phyloP scores from a whole-genome alignment of 2,797 vertebrate species.

The Hoplostethus mediterraneus region DNA sequence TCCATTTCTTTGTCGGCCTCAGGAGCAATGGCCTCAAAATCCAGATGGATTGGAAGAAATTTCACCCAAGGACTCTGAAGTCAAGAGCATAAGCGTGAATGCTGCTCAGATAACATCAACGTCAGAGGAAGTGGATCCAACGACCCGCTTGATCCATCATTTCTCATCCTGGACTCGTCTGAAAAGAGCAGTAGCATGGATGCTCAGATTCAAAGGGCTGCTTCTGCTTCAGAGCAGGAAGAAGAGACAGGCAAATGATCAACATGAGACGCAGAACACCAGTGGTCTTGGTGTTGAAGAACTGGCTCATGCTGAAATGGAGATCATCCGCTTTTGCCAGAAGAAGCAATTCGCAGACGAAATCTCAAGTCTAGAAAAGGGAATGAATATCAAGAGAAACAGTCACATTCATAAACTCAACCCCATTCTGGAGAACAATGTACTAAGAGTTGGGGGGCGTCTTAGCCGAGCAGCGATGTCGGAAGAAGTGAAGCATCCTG shows the following conservation, averaged over 20 bases:
- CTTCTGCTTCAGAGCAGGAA: not conserved
- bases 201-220: not conserved
- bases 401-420: not conserved
- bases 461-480: not conserved
- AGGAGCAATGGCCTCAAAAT: not conserved
- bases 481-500: too few species aligned
- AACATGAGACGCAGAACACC: not conserved
- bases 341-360: not conserved
- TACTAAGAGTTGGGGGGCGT: too few species aligned
- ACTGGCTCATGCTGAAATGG: not conserved
- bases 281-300: not conserved
- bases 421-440: not conserved
- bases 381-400: not conserved
- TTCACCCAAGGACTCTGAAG: not conserved
- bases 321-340: constrained; percentile 3
- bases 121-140: too few species aligned
- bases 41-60: not conserved
- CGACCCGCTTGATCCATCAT: not conserved
- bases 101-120: not conserved
- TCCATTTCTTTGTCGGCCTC: not conserved
- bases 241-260: not conserved
- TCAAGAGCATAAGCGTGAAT: not conserved
- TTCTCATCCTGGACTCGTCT: not conserved
- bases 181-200: not conserved
- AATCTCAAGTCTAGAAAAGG: not conserved